Conservation (phyloP, 2,797 vertebrate genomes). For the Sciurus carolinensis region DNA sequence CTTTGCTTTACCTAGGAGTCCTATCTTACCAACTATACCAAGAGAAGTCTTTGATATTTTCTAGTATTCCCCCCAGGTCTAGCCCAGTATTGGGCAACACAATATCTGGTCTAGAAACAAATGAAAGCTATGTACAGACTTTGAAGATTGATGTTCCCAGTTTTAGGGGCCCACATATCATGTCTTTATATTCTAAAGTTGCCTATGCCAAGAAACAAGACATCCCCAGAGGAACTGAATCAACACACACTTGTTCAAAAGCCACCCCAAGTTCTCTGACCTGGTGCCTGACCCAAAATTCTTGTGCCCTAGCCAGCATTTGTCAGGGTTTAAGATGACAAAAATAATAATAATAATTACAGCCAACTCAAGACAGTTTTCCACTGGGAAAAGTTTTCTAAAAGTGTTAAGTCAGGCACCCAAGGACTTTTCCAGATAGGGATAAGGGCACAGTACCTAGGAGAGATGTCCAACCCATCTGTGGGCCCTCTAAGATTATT, state of each 20-base stretch:
- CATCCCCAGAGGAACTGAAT: conserved; percentile 66
- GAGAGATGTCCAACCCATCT: conserved; percentile 8
- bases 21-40: not conserved
- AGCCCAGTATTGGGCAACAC: conserved; percentile 1
- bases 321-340: conserved; percentile 52
- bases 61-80: not conserved
- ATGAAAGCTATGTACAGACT: conserved; percentile 17
- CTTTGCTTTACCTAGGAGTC: conserved; percentile 45
- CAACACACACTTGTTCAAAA: conserved; percentile 73
- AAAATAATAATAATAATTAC: conserved; percentile 71
- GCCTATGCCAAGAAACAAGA: conserved; percentile 62
- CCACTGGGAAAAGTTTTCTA: conserved; percentile 68
- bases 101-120: not conserved
- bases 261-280: conserved; percentile 70
- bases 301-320: conserved; percentile 71
- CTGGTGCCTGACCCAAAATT: conserved; percentile 74
- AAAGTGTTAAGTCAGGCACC: conserved; percentile 45
- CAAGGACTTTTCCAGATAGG: conserved; percentile 43
- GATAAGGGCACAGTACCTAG: not conserved
- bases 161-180: conserved; percentile 46
- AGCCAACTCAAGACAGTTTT: conserved; percentile 64
- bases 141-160: conserved; percentile 51
- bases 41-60: conserved; percentile 47
- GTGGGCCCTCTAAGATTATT: conserved; percentile 25
- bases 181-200: conserved; percentile 65